phyloP scores from a whole-genome alignment of 2,797 vertebrate species.

The Lepus townsendii region DNA sequence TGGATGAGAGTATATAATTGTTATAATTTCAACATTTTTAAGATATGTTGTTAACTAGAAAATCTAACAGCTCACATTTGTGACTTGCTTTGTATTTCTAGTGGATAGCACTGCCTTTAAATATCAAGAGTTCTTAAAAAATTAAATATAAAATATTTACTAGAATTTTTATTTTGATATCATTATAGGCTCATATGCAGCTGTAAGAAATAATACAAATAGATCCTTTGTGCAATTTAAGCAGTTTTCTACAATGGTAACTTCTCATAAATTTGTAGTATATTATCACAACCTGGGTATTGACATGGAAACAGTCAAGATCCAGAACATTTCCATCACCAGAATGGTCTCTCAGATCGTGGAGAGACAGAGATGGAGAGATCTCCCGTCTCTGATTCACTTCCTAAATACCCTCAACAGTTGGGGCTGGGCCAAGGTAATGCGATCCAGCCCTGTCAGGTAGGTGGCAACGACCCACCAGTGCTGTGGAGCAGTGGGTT shows the following conservation, averaged over 20 bases:
- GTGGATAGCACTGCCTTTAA: background rate
- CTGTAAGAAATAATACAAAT: background rate
- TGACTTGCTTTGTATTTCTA: background rate
- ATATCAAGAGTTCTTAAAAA: background rate
- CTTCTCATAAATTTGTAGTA: background rate
- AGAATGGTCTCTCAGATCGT: background rate
- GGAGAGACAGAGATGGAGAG: too few species aligned
- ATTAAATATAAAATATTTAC: background rate
- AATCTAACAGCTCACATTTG: background rate
- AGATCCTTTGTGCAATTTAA: background rate
- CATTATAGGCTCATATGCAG: background rate
- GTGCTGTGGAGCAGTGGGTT: too few species aligned
- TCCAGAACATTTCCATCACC: background rate
- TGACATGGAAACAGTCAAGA: background rate
- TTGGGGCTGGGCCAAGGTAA: too few species aligned
- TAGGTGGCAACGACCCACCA: too few species aligned
- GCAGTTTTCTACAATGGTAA: background rate
- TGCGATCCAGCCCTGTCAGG: too few species aligned
- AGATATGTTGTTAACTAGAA: constrained; percentile 24
- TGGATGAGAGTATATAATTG: background rate
- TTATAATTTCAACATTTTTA: background rate
- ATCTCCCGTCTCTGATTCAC: too few species aligned
- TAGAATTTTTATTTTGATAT: constrained; percentile 1
- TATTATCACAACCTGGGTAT: background rate
- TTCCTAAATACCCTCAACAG: too few species aligned